Base-by-base conservation (phyloP, 2,888 invertebrate genomes). In the Ornithoptera alexandrae region DNA sequence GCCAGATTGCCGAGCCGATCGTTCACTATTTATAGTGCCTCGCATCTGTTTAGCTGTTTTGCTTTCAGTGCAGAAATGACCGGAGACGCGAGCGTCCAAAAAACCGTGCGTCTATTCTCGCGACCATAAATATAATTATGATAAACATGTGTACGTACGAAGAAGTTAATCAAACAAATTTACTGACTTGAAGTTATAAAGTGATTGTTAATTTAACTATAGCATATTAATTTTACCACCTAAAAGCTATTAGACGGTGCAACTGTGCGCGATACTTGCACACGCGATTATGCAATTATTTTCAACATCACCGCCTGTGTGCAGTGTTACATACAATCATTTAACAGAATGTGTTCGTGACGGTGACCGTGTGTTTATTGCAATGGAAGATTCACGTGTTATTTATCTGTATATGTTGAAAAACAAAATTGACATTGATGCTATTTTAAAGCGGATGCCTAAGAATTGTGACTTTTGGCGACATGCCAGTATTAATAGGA, bases 401-500 rank as follows among this genome's bases (percentile, higher is more conserved):
- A 46, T 57, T 65, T 64, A 69, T 80, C 83, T 81, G 81, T 81
- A 83, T 77, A 76, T 77, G 80, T 82, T 81, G 81, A 84, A 88
- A 87, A 92, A 92, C 92, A 92, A 90, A 89, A 84, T 84, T 91
- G 92, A 91, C 92, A 92, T 92, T 92, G 92, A 82, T 82, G 84
- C 84, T 91, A 90, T 91, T 92, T 89, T 81, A 79, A 84, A 86
- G 80, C 82, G 86, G 85, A 89, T 87, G 85, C 84, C 86, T 79
- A 83, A 80, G 82, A 81, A 86, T 86, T 82, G 84, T 85, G 85
- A 81, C 77, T 79, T 76, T 76, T 91, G 92, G 92, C 87, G 77
- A 74, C 68, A 72, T 77, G 90, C 92, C 92, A 91, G 74, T 77
- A 80, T 76, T 78, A 78, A 79, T 80, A 76, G 79, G 73, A 81